These are phyloP conservation scores for Montifringilla adamsi DNA, from an alignment of 2,113 vertebrate genomes.

Conservation along the genomic window DNA sequence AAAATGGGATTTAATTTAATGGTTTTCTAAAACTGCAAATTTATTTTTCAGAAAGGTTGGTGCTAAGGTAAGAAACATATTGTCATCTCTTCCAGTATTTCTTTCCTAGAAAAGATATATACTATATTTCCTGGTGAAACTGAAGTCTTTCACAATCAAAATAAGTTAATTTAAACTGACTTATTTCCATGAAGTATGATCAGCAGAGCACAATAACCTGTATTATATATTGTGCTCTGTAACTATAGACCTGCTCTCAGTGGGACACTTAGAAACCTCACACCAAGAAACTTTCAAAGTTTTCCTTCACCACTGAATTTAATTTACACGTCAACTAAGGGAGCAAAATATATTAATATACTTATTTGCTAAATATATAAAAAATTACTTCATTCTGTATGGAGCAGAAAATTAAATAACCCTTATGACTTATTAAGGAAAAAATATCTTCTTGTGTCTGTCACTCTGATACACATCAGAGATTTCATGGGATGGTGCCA, in stretches of 20 bases:
- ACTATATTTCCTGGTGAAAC: neutral
- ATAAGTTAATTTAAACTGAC: neutral
- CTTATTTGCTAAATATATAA: neutral
- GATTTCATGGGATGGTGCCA: neutral
- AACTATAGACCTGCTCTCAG: neutral
- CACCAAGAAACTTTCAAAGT: neutral
- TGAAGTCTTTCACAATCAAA: neutral
- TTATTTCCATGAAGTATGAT: neutral
- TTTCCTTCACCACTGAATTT: neutral
- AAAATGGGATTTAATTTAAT: neutral
- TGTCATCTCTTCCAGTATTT: neutral
- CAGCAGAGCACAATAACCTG: neutral
- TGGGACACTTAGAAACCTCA: neutral
- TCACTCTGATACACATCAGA: neutral
- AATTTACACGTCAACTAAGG: constrained; percentile 12
- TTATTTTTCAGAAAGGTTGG: neutral
- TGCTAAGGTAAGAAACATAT: neutral
- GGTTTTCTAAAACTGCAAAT: neutral
- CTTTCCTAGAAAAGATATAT: neutral
- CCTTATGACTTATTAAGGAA: neutral
- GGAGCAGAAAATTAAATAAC: neutral
- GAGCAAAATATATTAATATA: neutral
- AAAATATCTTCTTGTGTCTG: neutral
- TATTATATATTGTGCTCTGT: neutral
- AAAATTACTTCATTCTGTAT: neutral